Base-by-base conservation (phyloP, 1,140 invertebrate species). In the Coboldia fuscipes region DNA sequence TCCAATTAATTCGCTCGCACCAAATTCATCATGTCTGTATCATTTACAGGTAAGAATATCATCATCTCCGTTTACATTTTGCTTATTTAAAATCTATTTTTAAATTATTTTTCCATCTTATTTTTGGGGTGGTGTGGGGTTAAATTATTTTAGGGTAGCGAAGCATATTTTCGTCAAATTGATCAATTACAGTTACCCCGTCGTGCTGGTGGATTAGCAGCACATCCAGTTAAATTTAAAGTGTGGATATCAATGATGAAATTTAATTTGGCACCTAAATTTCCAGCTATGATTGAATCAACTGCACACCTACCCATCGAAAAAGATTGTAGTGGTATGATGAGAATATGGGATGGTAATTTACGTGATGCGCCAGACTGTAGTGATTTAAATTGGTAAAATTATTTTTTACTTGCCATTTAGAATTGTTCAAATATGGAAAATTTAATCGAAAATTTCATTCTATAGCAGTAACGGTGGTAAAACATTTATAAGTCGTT, bases 221-320 rank as follows among this genome's bases (percentile, higher is more conserved):
- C 23, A 17, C 48, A 52, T 35, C 52, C 68, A 0, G 66, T 70
- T 1, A 62, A 77, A 37, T 84, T 79, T 46, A 66, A 75, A 38
- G 75, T 88, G 0, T 88, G 82, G 83, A 63, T 88, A 37, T 83
- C 82, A 2, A 73, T 88, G 31, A 61, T 85, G 33, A 86, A 85
- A 58, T 86, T 84, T 54, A 76, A 84, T 56, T 38, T 54, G 34
- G 47, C 51, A 36, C 52, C 48, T 6, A 47, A 50, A 21, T 54
- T 54, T n/a, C 51, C 50, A 0, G 40, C 46, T 12, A 45, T 50
- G 4, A 47, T 52, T 42, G 74, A 78, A 42, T 66, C 54, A 22
- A 61, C 61, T 13, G 62, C 60, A 5, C 55, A 63, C 31, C 61
- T 68, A 47, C 57, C 65, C 39, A 59, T 63, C 36, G 51, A 70